Base-by-base conservation (phyloP, 2,113 vertebrate genomes). In the Chamaea fasciata region DNA sequence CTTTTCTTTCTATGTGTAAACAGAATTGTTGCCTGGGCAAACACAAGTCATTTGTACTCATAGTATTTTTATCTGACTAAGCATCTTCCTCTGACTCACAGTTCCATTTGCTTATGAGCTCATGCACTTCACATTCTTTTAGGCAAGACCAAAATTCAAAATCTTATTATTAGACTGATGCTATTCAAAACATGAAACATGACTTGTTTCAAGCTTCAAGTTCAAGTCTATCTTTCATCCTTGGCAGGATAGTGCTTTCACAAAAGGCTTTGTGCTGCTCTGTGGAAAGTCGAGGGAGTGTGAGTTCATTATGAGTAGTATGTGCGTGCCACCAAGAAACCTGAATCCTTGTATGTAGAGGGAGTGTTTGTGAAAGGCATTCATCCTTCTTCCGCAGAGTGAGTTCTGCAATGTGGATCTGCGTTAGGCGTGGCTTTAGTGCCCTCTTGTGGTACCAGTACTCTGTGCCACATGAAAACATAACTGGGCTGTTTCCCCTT, bases 401-500 rank as follows among this genome's bases (percentile, higher is more conserved):
- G 83, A 11, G 41, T 81, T 86, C 42, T 37, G 33, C 6, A 4
- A 35, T 13, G 22, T 50, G 22, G 28, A 30, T 37, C n/a, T 0
- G 2, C 62, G 77, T 81, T 15, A 74, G 65, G 30, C 33, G 1
- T 91, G 89, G 31, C 6, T 86, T 77, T 95, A 86, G 88, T 95
- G 97, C 97, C 97, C 97, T 97, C 97, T 84, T 73, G 92, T 95
- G 97, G 96, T 80, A 44, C 63, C 16, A 46, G 6, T 14, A 5
- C 20, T 27, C 9, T 49, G 13, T 77, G 11, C 44, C 64, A 7
- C 37, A 9, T 55, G 31, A 73, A 94, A 8, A 62, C 26, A 47
- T 62, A 68, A 65, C 23, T n/a, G 22, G 4, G 59, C 62, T 74
- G 8, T 57, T 53, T 41, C 39, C 47, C 47, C 70, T 53, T 83